A percentile compares a stretch with the other conserved stretches of the same genome.
Evolutionary conservation across 2,888 invertebrate genomes (phyloP).

Genomic region (Amitus sp.): DNA sequence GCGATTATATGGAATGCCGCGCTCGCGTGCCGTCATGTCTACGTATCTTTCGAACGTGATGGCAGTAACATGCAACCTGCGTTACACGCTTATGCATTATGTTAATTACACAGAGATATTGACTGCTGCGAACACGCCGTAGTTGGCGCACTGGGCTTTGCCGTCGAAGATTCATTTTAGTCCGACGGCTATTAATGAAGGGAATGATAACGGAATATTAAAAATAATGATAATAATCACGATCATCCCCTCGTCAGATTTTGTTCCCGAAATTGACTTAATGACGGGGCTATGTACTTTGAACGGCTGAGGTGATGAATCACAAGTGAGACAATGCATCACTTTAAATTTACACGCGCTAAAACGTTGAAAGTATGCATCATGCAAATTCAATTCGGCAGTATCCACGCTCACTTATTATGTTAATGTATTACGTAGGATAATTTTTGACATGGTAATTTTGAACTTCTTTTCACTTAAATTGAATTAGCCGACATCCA

Average conservation of each 20-base stretch:
- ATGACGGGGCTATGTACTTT: slow-evolving; percentile 12
- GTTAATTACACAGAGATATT: slow-evolving; percentile 40
- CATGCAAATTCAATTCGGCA: slow-evolving; percentile 19
- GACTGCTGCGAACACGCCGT: slow-evolving; percentile 27
- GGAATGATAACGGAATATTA: slow-evolving; percentile 26
- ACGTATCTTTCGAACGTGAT: slow-evolving; percentile 38
- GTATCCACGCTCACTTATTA: slow-evolving; percentile 11
- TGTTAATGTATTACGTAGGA: slow-evolving; percentile 7
- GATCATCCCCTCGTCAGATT: slow-evolving; percentile 6
- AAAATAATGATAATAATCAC: slow-evolving; percentile 23
- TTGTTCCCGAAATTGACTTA: slow-evolving; percentile 16
- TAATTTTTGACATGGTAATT: slow-evolving; percentile 14
- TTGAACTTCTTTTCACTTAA: background rate
- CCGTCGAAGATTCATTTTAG: slow-evolving; percentile 23
- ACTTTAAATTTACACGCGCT: slow-evolving; percentile 16
- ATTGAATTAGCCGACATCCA: background rate
- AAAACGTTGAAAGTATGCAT: slow-evolving; percentile 17
- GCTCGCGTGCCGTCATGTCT: slow-evolving; percentile 45
- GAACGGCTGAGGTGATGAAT: slow-evolving; percentile 8
- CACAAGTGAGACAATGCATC: slow-evolving; percentile 19
- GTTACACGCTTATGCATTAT: slow-evolving; percentile 43
- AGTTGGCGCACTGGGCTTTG: slow-evolving; percentile 19
- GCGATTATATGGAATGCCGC: slow-evolving; percentile 40
- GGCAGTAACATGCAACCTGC: slow-evolving; percentile 42
- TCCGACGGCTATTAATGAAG: slow-evolving; percentile 31